Percentiles rank a stretch among this genome's conserved stretches.
Conservation (phyloP, 2,797 vertebrate species). For the Bufotes viridis region DNA sequence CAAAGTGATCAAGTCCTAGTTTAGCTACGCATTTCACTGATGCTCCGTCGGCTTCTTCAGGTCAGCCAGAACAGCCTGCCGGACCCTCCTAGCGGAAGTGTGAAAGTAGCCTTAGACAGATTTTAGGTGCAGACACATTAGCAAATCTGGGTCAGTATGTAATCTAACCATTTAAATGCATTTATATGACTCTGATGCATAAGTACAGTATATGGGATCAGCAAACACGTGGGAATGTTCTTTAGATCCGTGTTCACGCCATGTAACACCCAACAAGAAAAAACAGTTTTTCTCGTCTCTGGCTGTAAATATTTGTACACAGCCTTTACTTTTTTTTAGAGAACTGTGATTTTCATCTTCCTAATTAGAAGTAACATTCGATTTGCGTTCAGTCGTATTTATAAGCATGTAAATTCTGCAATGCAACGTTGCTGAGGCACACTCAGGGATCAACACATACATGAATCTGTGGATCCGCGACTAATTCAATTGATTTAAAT, state of each 20-base stretch:
- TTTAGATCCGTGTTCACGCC: not conserved
- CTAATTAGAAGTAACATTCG: constrained; percentile 34
- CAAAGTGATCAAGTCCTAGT: no score
- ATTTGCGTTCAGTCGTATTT: constrained; percentile 40
- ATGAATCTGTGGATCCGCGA: constrained; percentile 42
- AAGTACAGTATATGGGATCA: not conserved
- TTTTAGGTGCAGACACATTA: no score
- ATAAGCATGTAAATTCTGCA: constrained; percentile 35
- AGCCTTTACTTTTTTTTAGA: not conserved
- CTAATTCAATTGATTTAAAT: constrained; percentile 52
- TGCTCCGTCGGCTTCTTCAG: no score
- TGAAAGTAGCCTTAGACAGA: no score
- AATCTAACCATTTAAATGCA: not conserved
- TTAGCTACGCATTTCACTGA: no score
- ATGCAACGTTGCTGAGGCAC: constrained; percentile 18
- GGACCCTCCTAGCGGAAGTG: no score
- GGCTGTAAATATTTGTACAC: not conserved
- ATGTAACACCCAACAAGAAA: not conserved
- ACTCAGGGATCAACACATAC: constrained; percentile 47
- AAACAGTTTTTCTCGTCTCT: not conserved
- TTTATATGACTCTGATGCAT: not conserved
- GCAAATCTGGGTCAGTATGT: not conserved
- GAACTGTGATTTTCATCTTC: constrained; percentile 17
- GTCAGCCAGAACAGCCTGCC: no score
- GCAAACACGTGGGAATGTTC: not conserved